Conservation (phyloP, 2,888 invertebrate genomes). For the Pollenia griseotomentosa region DNA sequence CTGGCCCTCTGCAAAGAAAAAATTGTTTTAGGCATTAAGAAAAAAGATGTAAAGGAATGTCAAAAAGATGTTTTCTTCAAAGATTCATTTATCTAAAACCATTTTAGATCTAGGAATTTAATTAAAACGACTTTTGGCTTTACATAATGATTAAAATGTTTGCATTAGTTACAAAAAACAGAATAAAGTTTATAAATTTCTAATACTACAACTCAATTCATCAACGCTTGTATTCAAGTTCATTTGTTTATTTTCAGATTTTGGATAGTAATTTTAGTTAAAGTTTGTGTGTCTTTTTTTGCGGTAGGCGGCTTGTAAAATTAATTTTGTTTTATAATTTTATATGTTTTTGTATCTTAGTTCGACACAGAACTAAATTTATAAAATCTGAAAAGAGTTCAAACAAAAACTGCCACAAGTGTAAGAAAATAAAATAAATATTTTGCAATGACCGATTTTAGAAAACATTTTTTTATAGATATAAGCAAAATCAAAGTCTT, state of each 20-base stretch:
- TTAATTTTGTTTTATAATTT: background rate
- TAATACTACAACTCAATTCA: background rate
- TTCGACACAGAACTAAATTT: background rate
- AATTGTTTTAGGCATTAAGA: no score
- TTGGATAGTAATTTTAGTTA: background rate
- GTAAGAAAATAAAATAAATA: background rate
- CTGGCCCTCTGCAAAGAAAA: no score
- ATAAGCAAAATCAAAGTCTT: no score
- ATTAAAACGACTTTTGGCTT: conserved; percentile 12
- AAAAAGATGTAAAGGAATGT: no score
- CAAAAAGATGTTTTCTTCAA: background rate
- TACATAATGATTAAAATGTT: no score
- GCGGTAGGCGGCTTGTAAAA: background rate
- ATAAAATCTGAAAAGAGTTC: background rate
- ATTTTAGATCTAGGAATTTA: conserved; percentile 17
- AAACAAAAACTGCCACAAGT: background rate
- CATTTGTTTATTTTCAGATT: conserved; percentile 26
- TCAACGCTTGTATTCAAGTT: background rate
- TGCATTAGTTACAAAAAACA: no score
- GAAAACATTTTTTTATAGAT: no score
- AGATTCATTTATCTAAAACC: background rate
- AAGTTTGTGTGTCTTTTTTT: conserved; percentile 10
- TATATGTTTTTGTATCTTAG: conserved; percentile 1
- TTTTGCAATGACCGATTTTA: no score
- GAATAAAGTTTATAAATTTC: no score